Conservation (phyloP, 35 echinoderm and acorn worm genomes). For the Strongylocentrotus purpuratus region DNA sequence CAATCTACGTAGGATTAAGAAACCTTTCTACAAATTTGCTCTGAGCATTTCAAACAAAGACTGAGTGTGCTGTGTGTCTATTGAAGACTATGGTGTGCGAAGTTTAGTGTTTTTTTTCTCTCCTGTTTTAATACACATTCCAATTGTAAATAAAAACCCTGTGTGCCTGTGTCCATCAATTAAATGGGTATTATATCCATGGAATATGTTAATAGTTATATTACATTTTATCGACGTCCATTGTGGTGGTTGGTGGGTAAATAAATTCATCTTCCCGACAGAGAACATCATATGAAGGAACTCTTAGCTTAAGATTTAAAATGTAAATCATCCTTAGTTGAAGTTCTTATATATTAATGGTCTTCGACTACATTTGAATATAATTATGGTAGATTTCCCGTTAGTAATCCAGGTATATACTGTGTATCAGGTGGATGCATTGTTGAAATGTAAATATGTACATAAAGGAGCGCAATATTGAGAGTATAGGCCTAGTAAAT, state of each 20-base stretch:
- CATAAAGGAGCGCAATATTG: not conserved
- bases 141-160: not conserved
- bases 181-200: not conserved
- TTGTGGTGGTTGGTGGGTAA: not conserved
- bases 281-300: not conserved
- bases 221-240: not conserved
- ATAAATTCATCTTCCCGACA: not conserved
- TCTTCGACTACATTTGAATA: not conserved
- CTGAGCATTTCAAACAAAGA: not conserved
- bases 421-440: not conserved
- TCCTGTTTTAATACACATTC: not conserved
- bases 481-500: not conserved
- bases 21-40: not conserved
- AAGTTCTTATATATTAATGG: not conserved
- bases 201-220: not conserved
- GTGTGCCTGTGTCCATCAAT: not conserved
- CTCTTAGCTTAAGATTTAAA: not conserved
- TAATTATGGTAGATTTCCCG: not conserved
- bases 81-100: not conserved
- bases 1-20: not conserved
- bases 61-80: not conserved
- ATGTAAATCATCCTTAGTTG: not conserved
- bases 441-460: not conserved
- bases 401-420: not conserved
- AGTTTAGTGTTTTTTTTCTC: not conserved